Percentiles rank a stretch among this genome's conserved stretches.
Conservation (phyloP, 2,888 invertebrate genomes). For the Xestobium rufovillosum region DNA sequence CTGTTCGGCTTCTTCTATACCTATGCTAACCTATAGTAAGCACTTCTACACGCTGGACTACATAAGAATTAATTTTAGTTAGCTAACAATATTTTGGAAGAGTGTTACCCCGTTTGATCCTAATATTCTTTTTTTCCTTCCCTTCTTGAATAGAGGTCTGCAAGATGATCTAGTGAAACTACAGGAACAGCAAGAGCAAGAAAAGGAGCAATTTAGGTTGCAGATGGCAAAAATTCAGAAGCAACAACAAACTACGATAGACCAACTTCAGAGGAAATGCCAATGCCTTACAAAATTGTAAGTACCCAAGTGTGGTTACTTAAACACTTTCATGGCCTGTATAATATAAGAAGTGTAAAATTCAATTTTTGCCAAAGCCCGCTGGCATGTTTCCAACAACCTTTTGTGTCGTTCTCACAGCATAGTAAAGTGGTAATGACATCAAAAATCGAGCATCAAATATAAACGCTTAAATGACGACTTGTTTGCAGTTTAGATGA, state of each 20-base stretch:
- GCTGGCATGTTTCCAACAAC: too few relatives aligned
- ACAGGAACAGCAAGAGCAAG: conserved; percentile 36
- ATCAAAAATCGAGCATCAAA: neutral
- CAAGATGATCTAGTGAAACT: conserved; percentile 39
- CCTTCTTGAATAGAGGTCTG: conserved; percentile 42
- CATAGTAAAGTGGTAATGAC: conserved; percentile 2
- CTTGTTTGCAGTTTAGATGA: conserved; percentile 1
- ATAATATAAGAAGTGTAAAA: too few relatives aligned
- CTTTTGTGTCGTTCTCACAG: too few relatives aligned
- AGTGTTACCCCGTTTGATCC: too few relatives aligned
- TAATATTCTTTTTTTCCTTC: conserved; percentile 25
- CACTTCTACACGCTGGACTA: too few relatives aligned
- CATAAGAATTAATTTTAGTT: too few relatives aligned
- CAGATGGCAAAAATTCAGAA: conserved; percentile 44
- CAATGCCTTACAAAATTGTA: conserved; percentile 56
- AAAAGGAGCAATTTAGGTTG: conserved; percentile 34
- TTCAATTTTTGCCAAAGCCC: too few relatives aligned
- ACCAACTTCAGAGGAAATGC: conserved; percentile 54
- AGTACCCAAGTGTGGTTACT: too few relatives aligned
- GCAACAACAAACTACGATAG: conserved; percentile 47
- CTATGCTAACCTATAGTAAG: too few relatives aligned
- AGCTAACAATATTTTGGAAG: too few relatives aligned
- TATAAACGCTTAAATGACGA: neutral
- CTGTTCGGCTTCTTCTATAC: too few relatives aligned
- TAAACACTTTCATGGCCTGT: too few relatives aligned